Conservation (phyloP, 2,113 vertebrate species). For the Cyprinus carpio region DNA sequence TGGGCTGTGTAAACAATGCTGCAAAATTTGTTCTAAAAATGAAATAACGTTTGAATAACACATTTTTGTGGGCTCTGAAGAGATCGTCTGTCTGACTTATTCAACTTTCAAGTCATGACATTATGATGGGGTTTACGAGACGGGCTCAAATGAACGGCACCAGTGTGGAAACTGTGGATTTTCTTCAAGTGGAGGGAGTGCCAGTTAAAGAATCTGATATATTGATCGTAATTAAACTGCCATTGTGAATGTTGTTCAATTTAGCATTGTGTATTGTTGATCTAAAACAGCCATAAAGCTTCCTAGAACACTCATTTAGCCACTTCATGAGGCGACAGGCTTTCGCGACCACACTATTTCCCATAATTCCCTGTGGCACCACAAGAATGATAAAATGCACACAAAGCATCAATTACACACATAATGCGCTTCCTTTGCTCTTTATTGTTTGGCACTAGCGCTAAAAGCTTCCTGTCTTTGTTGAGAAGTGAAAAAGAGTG, state of each 20-base stretch:
- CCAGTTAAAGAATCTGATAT: neutral
- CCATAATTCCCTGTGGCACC: constrained; percentile 16
- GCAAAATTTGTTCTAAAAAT: neutral
- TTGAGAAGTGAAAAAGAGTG: neutral
- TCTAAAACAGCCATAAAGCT: neutral
- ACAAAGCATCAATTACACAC: neutral
- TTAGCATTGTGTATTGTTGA: neutral
- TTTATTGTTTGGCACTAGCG: neutral
- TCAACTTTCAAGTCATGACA: neutral
- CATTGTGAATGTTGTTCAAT: neutral
- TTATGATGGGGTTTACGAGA: neutral
- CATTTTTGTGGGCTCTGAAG: neutral
- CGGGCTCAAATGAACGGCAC: neutral
- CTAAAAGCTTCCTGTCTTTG: constrained; percentile 15
- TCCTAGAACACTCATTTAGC: constrained; percentile 2
- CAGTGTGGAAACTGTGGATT: neutral
- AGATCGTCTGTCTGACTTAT: neutral
- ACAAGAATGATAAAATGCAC: constrained; percentile 8
- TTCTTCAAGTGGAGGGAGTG: neutral
- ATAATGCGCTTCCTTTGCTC: constrained; percentile 14
- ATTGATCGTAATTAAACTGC: neutral
- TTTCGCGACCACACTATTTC: neutral
- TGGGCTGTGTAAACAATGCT: neutral
- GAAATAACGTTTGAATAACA: no score
- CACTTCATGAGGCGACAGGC: neutral